A percentile compares a stretch with the other conserved stretches of the same genome.
These are phyloP conservation scores for Rhizoglyphus robini DNA, from an alignment of 1,140 invertebrate genomes.

Conservation along the genomic window DNA sequence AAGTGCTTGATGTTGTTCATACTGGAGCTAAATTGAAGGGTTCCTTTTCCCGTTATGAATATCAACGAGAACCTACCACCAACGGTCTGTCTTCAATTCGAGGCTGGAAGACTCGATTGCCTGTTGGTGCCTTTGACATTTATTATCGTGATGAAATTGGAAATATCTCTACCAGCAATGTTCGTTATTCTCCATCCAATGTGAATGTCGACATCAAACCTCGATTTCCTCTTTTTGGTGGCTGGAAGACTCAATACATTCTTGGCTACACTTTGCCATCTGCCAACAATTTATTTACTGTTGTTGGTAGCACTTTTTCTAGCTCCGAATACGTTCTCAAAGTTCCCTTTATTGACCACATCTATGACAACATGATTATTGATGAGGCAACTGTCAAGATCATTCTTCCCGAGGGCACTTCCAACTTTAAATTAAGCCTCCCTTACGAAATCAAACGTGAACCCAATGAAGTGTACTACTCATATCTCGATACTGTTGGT, in stretches of 20 bases:
- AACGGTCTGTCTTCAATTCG: slow-evolving; percentile 73
- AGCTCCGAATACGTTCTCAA: slow-evolving; percentile 57
- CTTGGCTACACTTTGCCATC: slow-evolving; percentile 95
- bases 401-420: slow-evolving; percentile 80
- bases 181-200: slow-evolving; percentile 68
- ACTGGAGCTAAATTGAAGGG: slow-evolving; percentile 84
- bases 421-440: slow-evolving; percentile 60
- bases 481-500: slow-evolving; percentile 89
- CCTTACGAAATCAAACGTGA: slow-evolving; percentile 65
- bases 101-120: slow-evolving; percentile 80
- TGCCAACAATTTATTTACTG: slow-evolving; percentile 79
- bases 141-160: slow-evolving; percentile 97
- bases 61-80: slow-evolving; percentile 64
- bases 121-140: slow-evolving; percentile 74
- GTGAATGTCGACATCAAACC: slow-evolving; percentile 89
- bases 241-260: slow-evolving; percentile 94
- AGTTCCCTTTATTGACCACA: slow-evolving; percentile 84
- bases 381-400: slow-evolving; percentile 78
- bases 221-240: slow-evolving; percentile 92
- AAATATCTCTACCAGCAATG: slow-evolving; percentile 95
- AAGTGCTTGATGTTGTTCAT: slow-evolving; percentile 78
- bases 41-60: slow-evolving; percentile 88
- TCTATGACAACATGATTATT: slow-evolving; percentile 91
- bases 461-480: slow-evolving; percentile 64
- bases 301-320: slow-evolving; percentile 34